phyloP scores from a whole-genome alignment of 2,797 vertebrate genomes.

The Melopsittacus undulatus region DNA sequence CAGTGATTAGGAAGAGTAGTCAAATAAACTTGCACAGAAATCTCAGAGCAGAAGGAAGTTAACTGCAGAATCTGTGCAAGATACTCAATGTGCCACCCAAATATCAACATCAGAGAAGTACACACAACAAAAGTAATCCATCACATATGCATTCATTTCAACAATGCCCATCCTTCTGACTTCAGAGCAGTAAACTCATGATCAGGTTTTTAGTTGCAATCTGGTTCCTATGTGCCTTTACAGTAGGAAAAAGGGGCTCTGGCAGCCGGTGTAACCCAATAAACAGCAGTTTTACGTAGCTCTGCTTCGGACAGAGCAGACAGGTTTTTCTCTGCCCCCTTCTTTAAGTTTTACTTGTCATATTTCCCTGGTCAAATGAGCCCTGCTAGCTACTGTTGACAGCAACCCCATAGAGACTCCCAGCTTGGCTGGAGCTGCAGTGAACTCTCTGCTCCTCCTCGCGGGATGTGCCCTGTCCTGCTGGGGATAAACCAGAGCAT shows the following conservation, averaged over 20 bases:
- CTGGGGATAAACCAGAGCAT: constrained; percentile 12
- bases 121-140: neutral
- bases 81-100: too few relatives aligned
- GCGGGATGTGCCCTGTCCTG: constrained; percentile 45
- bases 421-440: constrained; percentile 16
- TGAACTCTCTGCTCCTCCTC: constrained; percentile 30
- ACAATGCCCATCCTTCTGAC: neutral
- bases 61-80: neutral
- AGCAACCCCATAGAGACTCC: neutral
- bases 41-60: neutral
- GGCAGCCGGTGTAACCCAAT: neutral
- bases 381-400: neutral
- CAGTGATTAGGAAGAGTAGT: neutral
- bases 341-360: neutral
- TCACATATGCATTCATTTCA: neutral
- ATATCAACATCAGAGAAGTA: neutral
- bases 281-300: neutral
- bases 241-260: neutral
- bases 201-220: neutral
- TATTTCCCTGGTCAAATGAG: neutral
- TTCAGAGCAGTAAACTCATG: neutral
- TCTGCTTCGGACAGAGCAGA: neutral
- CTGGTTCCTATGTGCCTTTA: neutral
- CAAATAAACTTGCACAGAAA: neutral
- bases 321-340: neutral